Conservation (phyloP, 2,888 invertebrate genomes). For the Platycnemis pennipes region DNA sequence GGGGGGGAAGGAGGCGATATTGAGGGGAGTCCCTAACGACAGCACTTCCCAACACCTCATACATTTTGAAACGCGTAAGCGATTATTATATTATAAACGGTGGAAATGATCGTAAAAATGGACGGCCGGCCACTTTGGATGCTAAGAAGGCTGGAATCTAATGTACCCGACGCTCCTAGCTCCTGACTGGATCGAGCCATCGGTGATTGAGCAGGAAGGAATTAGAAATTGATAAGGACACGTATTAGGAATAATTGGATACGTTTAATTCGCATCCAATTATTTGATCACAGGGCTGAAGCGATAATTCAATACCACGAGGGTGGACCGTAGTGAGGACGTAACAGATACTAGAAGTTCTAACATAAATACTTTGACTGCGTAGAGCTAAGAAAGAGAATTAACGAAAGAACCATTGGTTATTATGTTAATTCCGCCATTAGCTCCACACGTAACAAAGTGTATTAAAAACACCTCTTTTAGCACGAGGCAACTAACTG, state of each 20-base stretch:
- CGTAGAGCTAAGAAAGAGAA: background rate
- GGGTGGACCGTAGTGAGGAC: background rate
- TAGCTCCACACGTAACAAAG: background rate
- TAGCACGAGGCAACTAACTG: background rate
- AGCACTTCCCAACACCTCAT: conserved; percentile 23
- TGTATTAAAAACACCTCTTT: background rate
- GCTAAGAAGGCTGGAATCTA: background rate
- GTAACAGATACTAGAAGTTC: background rate
- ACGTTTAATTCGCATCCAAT: background rate
- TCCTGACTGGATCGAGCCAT: background rate
- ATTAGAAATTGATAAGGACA: background rate
- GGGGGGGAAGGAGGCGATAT: background rate
- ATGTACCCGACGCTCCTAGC: background rate
- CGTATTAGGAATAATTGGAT: background rate
- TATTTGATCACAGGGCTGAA: background rate
- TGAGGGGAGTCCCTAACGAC: background rate
- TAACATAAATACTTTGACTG: background rate
- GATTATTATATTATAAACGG: conserved; percentile 59
- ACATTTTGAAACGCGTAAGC: conserved; percentile 53
- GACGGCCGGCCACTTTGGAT: background rate
- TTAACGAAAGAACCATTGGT: background rate
- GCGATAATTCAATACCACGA: background rate
- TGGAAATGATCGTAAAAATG: conserved; percentile 5
- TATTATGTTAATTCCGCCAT: background rate
- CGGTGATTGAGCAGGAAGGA: conserved; percentile 13